Conservation (phyloP, 2,888 invertebrate species). For the Oscheius sp. region DNA sequence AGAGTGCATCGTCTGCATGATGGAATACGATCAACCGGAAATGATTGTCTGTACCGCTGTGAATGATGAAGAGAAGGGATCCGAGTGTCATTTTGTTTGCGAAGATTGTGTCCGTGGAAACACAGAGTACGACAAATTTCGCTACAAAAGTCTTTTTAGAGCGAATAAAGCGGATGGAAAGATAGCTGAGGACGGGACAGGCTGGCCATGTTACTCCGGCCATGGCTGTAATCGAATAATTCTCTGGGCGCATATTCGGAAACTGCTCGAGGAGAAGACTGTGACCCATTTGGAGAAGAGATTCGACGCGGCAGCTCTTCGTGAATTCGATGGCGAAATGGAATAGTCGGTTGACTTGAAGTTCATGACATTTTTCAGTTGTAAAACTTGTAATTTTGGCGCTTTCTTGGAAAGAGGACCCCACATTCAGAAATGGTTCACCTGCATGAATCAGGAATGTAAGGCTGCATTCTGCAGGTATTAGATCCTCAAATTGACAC, state of each 20-base stretch:
- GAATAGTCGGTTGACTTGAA: background rate
- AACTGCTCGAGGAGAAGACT: background rate
- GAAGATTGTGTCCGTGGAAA: background rate
- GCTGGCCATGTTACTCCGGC: background rate
- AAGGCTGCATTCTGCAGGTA: constrained; percentile 19
- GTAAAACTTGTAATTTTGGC: constrained; percentile 3
- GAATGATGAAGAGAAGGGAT: background rate
- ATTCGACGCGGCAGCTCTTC: background rate
- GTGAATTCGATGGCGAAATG: constrained; percentile 5
- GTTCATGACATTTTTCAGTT: background rate
- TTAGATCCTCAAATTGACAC: background rate
- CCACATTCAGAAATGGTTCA: background rate
- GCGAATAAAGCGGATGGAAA: constrained; percentile 7
- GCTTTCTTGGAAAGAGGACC: background rate
- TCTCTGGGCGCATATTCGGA: background rate
- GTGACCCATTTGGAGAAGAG: background rate
- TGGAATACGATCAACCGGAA: background rate
- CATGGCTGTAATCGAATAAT: background rate
- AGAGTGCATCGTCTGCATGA: constrained; percentile 5
- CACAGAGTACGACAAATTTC: background rate
- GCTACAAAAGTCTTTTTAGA: background rate
- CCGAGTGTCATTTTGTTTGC: constrained; percentile 9
- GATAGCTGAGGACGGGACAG: background rate
- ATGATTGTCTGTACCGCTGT: background rate
- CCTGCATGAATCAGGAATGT: constrained; percentile 1